Evolutionary conservation across 1,140 invertebrate genomes (phyloP).

Genomic region (Conopomorpha cramerella): DNA sequence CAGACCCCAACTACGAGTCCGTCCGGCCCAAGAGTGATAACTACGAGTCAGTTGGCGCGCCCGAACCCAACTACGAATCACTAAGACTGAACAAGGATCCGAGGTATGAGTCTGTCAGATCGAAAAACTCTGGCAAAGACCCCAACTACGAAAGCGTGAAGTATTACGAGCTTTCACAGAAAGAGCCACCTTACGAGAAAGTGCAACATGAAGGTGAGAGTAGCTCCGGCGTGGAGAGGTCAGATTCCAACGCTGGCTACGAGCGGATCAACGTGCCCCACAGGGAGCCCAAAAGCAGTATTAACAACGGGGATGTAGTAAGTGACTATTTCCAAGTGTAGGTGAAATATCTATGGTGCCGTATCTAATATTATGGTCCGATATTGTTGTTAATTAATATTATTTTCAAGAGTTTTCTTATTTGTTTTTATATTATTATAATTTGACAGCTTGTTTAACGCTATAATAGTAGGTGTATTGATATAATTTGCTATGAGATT

Average conservation of each 20-base stretch:
- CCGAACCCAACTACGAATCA: conserved; percentile 47
- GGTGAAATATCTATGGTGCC: no score
- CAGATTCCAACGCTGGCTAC: conserved; percentile 52
- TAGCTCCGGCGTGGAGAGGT: conserved; percentile 29
- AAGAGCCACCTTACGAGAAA: conserved; percentile 59
- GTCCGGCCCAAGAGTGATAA: conserved; percentile 61
- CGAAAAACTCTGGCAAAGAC: conserved; percentile 53
- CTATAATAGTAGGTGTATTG: no score
- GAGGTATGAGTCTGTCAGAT: conserved; percentile 71
- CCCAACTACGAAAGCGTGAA: conserved; percentile 63
- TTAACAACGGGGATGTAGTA: conserved; percentile 40
- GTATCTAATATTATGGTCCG: no score
- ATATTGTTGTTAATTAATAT: no score
- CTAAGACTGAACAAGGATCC: conserved; percentile 60
- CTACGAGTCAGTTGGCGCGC: conserved; percentile 36
- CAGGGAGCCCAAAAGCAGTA: conserved; percentile 41
- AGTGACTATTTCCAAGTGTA: conserved; percentile 60
- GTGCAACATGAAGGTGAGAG: conserved; percentile 32
- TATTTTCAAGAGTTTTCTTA: no score
- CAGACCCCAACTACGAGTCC: conserved; percentile 74
- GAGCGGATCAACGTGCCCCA: conserved; percentile 53
- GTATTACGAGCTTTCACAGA: conserved; percentile 55
- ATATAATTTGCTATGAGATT: no score
- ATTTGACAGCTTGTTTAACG: no score
- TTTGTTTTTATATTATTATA: no score